Conservation (phyloP, 1,140 invertebrate species). For the Sinonovacula constricta region DNA sequence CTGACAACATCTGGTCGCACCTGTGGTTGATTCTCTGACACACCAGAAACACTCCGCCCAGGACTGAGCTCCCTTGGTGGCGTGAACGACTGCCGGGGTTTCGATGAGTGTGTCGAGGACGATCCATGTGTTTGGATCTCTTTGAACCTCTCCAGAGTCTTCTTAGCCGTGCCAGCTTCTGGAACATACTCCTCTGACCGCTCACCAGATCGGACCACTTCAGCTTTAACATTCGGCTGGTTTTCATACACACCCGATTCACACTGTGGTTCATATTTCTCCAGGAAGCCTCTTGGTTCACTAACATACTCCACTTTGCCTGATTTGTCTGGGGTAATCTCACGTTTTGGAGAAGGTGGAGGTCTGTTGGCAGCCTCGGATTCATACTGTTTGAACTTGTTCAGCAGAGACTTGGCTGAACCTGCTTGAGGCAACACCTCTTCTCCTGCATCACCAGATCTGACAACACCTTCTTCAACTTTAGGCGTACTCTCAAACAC, state of each 20-base stretch:
- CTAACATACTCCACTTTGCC: constrained; percentile 66
- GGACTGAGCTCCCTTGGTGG: constrained; percentile 58
- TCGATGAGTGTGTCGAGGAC: constrained; percentile 47
- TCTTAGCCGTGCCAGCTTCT: constrained; percentile 60
- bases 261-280: constrained; percentile 62
- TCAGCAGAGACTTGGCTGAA: constrained; percentile 65
- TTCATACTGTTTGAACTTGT: constrained; percentile 67
- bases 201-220: constrained; percentile 57
- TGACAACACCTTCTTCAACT: constrained; percentile 60
- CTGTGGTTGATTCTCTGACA: constrained; percentile 54
- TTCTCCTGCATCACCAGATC: constrained; percentile 55
- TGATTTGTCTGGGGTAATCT: constrained; percentile 68
- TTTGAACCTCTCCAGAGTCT: constrained; percentile 59
- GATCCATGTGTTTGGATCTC: constrained; percentile 54
- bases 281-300: constrained; percentile 59
- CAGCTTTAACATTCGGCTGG: constrained; percentile 50
- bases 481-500: constrained; percentile 68
- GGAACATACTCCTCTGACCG: constrained; percentile 56
- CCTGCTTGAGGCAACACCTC: constrained; percentile 70
- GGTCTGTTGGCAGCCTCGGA: constrained; percentile 52
- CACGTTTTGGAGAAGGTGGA: constrained; percentile 59
- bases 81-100: constrained; percentile 56
- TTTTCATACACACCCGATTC: constrained; percentile 69
- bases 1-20: constrained; percentile 61
- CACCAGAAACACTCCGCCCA: constrained; percentile 50